Conservation (phyloP, 2,113 vertebrate species). For the Rhagologus leucostigma region DNA sequence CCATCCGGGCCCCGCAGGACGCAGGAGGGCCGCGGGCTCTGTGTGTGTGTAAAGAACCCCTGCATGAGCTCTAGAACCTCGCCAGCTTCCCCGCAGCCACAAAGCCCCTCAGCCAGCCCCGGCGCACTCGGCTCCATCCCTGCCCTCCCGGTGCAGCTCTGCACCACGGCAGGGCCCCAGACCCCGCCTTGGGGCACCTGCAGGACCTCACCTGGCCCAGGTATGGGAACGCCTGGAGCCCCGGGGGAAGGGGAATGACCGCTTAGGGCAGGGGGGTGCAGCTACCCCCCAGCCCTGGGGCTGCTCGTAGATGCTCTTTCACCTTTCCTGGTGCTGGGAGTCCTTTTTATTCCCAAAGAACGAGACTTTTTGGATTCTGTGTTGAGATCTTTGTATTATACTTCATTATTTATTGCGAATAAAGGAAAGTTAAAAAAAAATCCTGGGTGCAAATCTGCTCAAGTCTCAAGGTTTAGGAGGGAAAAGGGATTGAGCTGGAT, state of each 20-base stretch:
- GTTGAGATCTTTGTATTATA: constrained; percentile 34
- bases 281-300: neutral
- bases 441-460: rapidly evolving
- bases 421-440: neutral
- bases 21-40: neutral
- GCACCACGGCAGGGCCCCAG: neutral
- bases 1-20: rapidly evolving
- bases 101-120: neutral
- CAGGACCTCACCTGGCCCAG: neutral
- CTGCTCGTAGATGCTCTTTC: neutral
- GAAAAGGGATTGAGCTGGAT: neutral
- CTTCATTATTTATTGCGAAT: constrained; percentile 64
- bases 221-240: neutral
- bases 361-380: neutral
- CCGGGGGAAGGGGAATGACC: neutral
- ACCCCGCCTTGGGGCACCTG: neutral
- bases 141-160: neutral
- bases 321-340: neutral
- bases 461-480: neutral
- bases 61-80: neutral
- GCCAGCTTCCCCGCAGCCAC: neutral
- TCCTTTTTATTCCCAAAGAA: neutral
- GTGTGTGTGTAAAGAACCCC: neutral
- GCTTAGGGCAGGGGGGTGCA: neutral
- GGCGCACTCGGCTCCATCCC: neutral